Conservation (phyloP, 2,113 vertebrate species). For the Xenotilapia caudafasciata region DNA sequence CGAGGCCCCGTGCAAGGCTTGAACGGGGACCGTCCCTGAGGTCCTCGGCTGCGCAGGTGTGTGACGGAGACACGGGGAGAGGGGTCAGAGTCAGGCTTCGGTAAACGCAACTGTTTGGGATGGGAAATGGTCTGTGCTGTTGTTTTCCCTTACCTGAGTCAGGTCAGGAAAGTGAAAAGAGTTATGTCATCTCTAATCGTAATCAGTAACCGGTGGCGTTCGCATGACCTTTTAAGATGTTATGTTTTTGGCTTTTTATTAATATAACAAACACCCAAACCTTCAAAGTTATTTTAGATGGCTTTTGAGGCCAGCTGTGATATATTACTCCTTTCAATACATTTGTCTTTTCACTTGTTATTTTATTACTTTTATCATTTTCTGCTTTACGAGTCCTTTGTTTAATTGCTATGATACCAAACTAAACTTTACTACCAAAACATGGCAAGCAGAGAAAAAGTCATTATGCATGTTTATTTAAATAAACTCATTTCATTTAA, state of each 20-base stretch:
- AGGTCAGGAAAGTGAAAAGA: not conserved
- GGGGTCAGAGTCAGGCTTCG: conserved; percentile 34
- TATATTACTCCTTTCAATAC: not conserved
- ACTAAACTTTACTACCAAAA: not conserved
- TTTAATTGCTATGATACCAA: conserved; percentile 9
- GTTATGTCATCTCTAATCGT: conserved; percentile 13
- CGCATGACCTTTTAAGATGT: not conserved
- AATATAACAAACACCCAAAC: not conserved
- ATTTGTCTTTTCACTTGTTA: not conserved
- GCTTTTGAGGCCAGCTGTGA: not conserved
- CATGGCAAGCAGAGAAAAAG: not conserved
- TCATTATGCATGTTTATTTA: not conserved
- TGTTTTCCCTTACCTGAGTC: not conserved
- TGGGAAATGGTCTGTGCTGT: not conserved
- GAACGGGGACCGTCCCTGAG: conserved; percentile 14
- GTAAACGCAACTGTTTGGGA: not conserved
- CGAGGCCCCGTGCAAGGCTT: conserved; percentile 7
- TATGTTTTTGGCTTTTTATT: not conserved
- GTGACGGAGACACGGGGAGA: conserved; percentile 32
- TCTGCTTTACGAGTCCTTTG: not conserved
- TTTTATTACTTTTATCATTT: not conserved
- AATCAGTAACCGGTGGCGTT: not conserved
- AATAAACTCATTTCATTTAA: not conserved
- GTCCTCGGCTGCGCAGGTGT: conserved; percentile 61
- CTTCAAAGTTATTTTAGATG: not conserved